Percentiles rank a stretch among this genome's conserved stretches.
These are phyloP conservation scores for Exaiptasia diaphana DNA, from an alignment of 64 coral and sea anemone genomes.

Conservation along the genomic window DNA sequence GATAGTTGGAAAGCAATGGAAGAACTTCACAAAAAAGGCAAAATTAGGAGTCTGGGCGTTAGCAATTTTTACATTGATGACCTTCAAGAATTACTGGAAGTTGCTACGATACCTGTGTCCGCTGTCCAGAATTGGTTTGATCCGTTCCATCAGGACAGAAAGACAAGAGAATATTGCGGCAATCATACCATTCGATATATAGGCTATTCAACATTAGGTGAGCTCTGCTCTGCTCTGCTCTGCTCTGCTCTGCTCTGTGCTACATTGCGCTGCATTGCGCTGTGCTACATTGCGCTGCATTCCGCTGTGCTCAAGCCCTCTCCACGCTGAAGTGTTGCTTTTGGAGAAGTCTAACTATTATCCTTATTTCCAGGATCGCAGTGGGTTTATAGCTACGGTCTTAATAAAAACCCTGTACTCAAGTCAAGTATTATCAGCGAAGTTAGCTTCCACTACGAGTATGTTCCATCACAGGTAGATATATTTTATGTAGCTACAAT, in stretches of 20 bases:
- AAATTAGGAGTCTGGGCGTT: conserved; percentile 84
- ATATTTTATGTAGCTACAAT: too few relatives aligned
- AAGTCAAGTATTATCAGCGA: conserved; percentile 66
- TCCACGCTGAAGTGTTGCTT: too few relatives aligned
- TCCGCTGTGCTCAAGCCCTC: background rate
- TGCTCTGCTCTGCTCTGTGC: background rate
- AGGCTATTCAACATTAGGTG: conserved; percentile 92
- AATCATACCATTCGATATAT: conserved; percentile 81
- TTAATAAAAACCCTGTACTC: conserved; percentile 88
- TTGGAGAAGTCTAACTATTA: background rate
- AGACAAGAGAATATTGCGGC: conserved; percentile 60
- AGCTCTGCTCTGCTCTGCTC: too few relatives aligned
- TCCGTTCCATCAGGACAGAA: conserved; percentile 87
- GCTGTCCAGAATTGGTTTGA: conserved; percentile 97
- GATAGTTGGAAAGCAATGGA: conserved; percentile 99
- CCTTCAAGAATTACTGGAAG: conserved; percentile 63
- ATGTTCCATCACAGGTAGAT: conserved; percentile 75
- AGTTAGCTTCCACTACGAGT: conserved; percentile 79
- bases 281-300: too few relatives aligned
- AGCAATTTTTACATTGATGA: conserved; percentile 81
- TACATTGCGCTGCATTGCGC: background rate
- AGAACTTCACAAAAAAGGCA: conserved; percentile 78
- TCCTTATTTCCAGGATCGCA: conserved; percentile 44
- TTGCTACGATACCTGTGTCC: conserved; percentile 81
- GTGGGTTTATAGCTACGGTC: conserved; percentile 79